Evolutionary conservation across 2,888 invertebrate species (phyloP).

Genomic region (Lithophane semibrunnea): DNA sequence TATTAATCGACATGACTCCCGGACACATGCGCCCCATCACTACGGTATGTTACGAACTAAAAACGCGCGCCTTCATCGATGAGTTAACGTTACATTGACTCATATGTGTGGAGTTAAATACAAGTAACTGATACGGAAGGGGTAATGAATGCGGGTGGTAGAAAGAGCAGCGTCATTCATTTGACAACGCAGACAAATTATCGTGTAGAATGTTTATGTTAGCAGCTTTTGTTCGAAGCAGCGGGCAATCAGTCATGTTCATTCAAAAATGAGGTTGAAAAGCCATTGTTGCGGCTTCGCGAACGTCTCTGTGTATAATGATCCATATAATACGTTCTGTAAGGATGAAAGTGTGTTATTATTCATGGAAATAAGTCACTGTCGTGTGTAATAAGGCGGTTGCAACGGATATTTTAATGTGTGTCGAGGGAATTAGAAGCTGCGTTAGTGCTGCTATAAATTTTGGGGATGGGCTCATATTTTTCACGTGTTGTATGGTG

Average conservation of each 20-base stretch:
- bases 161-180: conserved; percentile 44
- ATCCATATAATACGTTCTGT: conserved; percentile 76
- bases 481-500: conserved; percentile 54
- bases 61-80: conserved; percentile 50
- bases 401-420: conserved; percentile 77
- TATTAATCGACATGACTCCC: conserved; percentile 89
- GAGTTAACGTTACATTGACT: conserved; percentile 66
- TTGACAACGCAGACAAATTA: conserved; percentile 72
- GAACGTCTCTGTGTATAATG: conserved; percentile 77
- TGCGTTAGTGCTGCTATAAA: conserved; percentile 65
- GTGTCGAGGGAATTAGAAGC: conserved; percentile 71
- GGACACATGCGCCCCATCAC: conserved; percentile 79
- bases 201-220: conserved; percentile 85
- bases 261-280: conserved; percentile 84
- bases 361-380: conserved; percentile 80
- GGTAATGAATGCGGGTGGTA: conserved; percentile 63
- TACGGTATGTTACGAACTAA: conserved; percentile 51
- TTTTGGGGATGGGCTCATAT: conserved; percentile 61
- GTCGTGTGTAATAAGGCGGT: conserved; percentile 76
- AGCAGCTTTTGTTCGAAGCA: conserved; percentile 82
- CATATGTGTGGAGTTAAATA: conserved; percentile 12
- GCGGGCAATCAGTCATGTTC: conserved; percentile 88
- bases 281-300: conserved; percentile 81
- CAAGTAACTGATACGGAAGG: conserved; percentile 4
- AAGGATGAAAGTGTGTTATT: conserved; percentile 79